phyloP scores from a whole-genome alignment of 1,140 invertebrate species.

The Ganaspis sp. region DNA sequence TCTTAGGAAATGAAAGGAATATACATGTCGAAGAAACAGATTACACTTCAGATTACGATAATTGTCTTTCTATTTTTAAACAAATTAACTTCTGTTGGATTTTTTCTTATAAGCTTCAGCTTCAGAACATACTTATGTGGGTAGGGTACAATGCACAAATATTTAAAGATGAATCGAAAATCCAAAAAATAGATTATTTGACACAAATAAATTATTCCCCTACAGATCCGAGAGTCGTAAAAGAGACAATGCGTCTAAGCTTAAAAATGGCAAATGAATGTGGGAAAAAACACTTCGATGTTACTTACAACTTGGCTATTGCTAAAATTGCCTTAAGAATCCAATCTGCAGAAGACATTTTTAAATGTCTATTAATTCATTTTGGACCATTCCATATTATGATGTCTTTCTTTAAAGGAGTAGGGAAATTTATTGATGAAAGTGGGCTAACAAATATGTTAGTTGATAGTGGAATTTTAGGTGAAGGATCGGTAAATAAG shows the following conservation, averaged over 20 bases:
- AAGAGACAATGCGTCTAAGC: slow-evolving; percentile 55
- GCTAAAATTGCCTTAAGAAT: slow-evolving; percentile 62
- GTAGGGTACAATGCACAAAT: slow-evolving; percentile 46
- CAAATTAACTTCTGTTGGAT: slow-evolving; percentile 41
- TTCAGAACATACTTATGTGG: slow-evolving; percentile 47
- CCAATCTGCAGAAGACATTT: slow-evolving; percentile 50
- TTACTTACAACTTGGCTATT: slow-evolving; percentile 61
- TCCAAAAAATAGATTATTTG: slow-evolving; percentile 54
- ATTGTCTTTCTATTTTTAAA: background rate
- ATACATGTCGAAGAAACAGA: background rate
- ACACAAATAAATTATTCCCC: slow-evolving; percentile 58
- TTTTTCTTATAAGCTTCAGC: slow-evolving; percentile 37
- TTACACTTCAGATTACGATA: background rate
- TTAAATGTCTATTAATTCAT: background rate
- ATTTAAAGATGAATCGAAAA: slow-evolving; percentile 39
- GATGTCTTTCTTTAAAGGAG: slow-evolving; percentile 58
- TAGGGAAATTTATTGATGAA: slow-evolving; percentile 57
- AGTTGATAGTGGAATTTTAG: background rate
- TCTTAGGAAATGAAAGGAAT: too few relatives aligned
- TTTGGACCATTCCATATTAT: slow-evolving; percentile 43
- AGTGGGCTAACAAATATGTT: slow-evolving; percentile 56
- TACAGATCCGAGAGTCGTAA: slow-evolving; percentile 53
- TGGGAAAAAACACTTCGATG: slow-evolving; percentile 52
- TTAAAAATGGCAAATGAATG: slow-evolving; percentile 54
- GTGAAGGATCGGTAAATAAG: background rate